These are phyloP conservation scores for Melanophora roralis DNA, from an alignment of 2,888 invertebrate genomes.

Conservation along the genomic window DNA sequence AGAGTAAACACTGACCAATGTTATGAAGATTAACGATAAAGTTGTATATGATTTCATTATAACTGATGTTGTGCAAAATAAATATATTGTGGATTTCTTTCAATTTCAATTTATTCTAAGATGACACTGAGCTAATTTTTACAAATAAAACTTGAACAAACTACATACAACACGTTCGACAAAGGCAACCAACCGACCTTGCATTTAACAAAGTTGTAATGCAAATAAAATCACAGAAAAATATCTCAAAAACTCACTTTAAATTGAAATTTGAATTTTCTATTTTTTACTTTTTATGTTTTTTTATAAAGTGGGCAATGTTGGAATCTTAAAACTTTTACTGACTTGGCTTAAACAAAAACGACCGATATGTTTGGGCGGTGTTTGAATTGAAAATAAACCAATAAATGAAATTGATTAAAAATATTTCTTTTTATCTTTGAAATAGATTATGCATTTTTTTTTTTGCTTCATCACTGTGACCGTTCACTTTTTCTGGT, in stretches of 20 bases:
- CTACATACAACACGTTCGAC: neutral
- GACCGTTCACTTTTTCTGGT: no score
- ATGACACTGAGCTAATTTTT: conserved; percentile 35
- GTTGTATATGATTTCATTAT: conserved; percentile 49
- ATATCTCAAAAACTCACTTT: neutral
- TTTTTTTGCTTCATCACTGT: neutral
- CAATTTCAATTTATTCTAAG: conserved; percentile 6
- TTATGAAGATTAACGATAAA: conserved; percentile 51
- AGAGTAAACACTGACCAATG: conserved; percentile 42
- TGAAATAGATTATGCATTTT: neutral
- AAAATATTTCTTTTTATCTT: neutral
- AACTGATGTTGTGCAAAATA: neutral
- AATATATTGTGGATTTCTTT: neutral
- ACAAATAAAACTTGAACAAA: neutral
- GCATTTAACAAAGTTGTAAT: conserved; percentile 43
- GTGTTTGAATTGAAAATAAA: neutral
- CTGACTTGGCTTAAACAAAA: neutral
- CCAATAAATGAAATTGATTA: neutral
- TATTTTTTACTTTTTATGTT: neutral
- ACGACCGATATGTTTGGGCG: neutral
- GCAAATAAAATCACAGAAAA: conserved; percentile 9
- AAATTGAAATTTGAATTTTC: neutral
- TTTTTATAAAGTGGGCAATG: neutral
- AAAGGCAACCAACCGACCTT: conserved; percentile 46
- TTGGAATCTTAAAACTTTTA: neutral